Base-by-base conservation (phyloP, 2,113 vertebrate species). In the Procavia capensis region DNA sequence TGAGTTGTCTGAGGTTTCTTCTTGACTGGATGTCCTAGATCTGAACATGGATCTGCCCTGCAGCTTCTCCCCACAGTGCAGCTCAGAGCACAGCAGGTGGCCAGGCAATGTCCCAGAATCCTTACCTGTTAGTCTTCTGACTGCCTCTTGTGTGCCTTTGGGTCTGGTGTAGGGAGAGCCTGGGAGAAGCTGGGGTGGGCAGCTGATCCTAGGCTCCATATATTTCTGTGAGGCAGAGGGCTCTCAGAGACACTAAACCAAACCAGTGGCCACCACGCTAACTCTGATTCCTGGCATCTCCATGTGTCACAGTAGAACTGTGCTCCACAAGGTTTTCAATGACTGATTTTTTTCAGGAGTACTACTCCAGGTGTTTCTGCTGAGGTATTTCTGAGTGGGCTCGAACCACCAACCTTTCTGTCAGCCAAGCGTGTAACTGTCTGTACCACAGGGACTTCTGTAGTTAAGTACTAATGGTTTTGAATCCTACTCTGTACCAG, bases 1-100 rank as follows among this genome's bases (percentile, higher is more conserved):
- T 19, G 9, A 24, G 54, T 59, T 31, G 34, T 0, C n/a, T 14
- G 13, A 2, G 1, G 2, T 41, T 9, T 75, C 34, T 19, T 47
- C 83, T 36, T 24, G 29, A 54, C 24, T 13, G 41, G 20, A 68
- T 39, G 27, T 50, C 76, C 50, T 39, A 5, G 25, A 6, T 39
- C 29, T 79, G 72, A 14, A 41, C 0, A 3, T 19, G 8, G 29
- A 4, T 29, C 84, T 31, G 54, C 63, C 47, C 59, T n/a, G 74
- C 1, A 47, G 80, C 29, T 36, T 66, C 4, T 29, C 29, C 64
- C 54, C 22, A 8, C 3, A 9, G 22, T 20, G 20, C 47, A 34
- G 79, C 68, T 27, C n/a, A 6, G 39, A 36, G 9, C 59, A 31
- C 0, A 25, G 5, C 45, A 84, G 79, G 22, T 45, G 19, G 75